A percentile compares a stretch with the other conserved stretches of the same genome.
Evolutionary conservation across 1,140 invertebrate species (phyloP).

Genomic region (Euschistus heros): DNA sequence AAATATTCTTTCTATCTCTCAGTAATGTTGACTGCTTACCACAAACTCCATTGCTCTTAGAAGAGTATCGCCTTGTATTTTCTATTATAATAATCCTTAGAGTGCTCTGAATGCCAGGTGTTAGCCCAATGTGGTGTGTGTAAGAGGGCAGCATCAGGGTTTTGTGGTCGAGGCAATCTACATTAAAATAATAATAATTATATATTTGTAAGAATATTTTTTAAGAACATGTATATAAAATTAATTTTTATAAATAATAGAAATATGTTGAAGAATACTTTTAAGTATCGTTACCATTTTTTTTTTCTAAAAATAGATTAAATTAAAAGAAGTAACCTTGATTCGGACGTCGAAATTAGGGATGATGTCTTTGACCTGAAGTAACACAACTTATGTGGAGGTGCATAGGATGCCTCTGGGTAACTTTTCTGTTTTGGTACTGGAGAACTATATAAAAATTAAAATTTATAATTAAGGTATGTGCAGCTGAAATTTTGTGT

Average conservation of each 20-base stretch:
- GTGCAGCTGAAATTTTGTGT: too few relatives aligned
- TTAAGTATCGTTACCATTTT: too few relatives aligned
- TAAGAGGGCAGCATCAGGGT: conserved; percentile 25
- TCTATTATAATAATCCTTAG: conserved; percentile 30
- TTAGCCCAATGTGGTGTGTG: conserved; percentile 26
- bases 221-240: too few relatives aligned
- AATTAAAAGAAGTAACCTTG: not conserved
- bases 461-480: too few relatives aligned
- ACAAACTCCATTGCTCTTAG: conserved; percentile 14
- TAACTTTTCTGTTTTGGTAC: not conserved
- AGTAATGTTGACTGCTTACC: not conserved
- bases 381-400: not conserved
- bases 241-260: too few relatives aligned
- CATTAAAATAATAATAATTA: not conserved
- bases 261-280: too few relatives aligned
- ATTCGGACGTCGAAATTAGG: not conserved
- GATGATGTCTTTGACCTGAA: not conserved
- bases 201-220: too few relatives aligned
- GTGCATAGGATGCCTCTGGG: not conserved
- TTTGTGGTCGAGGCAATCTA: conserved; percentile 16
- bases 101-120: conserved; percentile 29
- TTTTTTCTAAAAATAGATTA: too few relatives aligned
- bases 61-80: conserved; percentile 30
- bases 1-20: not conserved
- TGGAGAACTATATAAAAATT: too few relatives aligned